Conservation (phyloP, 1,140 invertebrate genomes). For the Melitaea cinxia region DNA sequence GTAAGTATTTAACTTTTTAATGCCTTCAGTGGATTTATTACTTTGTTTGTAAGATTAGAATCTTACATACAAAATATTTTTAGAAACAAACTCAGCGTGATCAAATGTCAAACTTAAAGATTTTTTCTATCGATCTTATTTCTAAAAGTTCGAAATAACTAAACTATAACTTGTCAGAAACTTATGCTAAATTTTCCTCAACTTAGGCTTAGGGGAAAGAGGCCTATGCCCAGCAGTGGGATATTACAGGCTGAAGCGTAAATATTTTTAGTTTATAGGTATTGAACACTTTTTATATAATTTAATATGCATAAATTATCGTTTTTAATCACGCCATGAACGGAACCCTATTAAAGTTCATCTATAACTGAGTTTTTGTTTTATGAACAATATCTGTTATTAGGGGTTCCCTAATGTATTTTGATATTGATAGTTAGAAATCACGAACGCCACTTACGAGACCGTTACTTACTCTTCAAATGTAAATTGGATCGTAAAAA, state of each 20-base stretch:
- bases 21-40: too few relatives aligned
- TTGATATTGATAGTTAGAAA: conserved; percentile 32
- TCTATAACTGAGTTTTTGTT: conserved; percentile 18
- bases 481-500: conserved; percentile 67
- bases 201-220: too few relatives aligned
- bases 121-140: too few relatives aligned
- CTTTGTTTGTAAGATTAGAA: too few relatives aligned
- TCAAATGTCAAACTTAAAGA: neutral
- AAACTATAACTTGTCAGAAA: neutral
- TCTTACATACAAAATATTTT: neutral
- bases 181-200: conserved; percentile 7
- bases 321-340: conserved; percentile 8
- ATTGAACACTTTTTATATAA: too few relatives aligned
- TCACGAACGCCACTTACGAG: conserved; percentile 51
- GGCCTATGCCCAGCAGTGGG: too few relatives aligned
- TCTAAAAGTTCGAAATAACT: neutral
- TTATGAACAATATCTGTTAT: conserved; percentile 27
- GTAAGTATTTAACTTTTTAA: too few relatives aligned
- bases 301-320: neutral
- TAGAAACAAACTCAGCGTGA: neutral
- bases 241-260: too few relatives aligned
- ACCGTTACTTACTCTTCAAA: conserved; percentile 63
- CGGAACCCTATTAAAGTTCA: conserved; percentile 16
- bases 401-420: conserved; percentile 25
- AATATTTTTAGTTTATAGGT: too few relatives aligned